Percentiles rank a stretch among this genome's conserved stretches.
phyloP scores from a whole-genome alignment of 2,888 invertebrate species.

The Xestia sexstrigata region DNA sequence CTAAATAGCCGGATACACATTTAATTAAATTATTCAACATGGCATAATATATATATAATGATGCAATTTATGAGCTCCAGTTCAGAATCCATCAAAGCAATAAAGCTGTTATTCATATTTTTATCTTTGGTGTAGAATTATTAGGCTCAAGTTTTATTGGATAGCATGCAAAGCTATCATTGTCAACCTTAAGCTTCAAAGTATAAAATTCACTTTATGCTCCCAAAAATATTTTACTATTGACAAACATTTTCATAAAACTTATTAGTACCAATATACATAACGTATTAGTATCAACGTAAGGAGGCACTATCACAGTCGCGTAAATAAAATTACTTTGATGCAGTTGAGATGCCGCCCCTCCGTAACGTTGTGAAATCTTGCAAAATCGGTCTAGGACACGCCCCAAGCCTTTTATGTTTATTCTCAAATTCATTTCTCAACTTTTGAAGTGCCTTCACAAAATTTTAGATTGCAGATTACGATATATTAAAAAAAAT shows the following conservation, averaged over 20 bases:
- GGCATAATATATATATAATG: slow-evolving; percentile 47
- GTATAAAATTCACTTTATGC: no score
- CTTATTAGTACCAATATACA: neutral
- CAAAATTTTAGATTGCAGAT: neutral
- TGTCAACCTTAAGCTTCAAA: neutral
- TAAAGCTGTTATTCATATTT: slow-evolving; percentile 20
- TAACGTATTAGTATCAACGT: no score
- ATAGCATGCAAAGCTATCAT: neutral
- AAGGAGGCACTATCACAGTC: slow-evolving; percentile 6
- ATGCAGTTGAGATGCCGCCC: slow-evolving; percentile 3
- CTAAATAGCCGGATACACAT: slow-evolving; percentile 53
- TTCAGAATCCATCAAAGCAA: slow-evolving; percentile 32
- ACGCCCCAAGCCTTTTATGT: slow-evolving; percentile 38
- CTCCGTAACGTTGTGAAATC: slow-evolving; percentile 6
- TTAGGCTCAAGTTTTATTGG: neutral
- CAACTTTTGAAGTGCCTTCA: slow-evolving; percentile 4
- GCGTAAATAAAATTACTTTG: slow-evolving; percentile 16
- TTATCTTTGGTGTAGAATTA: neutral
- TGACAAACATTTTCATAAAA: neutral
- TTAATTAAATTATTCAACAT: slow-evolving; percentile 57
- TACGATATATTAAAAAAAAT: neutral
- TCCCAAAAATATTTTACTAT: no score
- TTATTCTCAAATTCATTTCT: slow-evolving; percentile 28
- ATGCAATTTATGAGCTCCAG: slow-evolving; percentile 48
- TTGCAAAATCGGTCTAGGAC: slow-evolving; percentile 13